A percentile compares a stretch with the other conserved stretches of the same genome.
Conservation (phyloP, 2,888 invertebrate genomes). For the Coleophora deauratella region DNA sequence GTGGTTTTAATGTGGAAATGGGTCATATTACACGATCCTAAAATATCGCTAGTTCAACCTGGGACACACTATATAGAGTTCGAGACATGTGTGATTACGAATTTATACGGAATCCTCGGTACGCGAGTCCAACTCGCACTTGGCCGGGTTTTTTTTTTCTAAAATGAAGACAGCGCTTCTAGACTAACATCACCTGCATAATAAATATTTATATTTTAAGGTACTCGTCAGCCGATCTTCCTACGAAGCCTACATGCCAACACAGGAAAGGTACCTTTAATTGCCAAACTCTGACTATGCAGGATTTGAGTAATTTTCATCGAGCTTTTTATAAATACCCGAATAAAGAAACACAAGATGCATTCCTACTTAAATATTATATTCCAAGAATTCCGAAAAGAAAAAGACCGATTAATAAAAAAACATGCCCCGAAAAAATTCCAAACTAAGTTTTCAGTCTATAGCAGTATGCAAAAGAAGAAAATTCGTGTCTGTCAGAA, state of each 20-base stretch:
- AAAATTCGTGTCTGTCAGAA: background rate
- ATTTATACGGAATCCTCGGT: too few relatives aligned
- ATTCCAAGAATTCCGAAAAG: background rate
- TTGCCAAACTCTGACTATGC: background rate
- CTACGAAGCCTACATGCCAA: background rate
- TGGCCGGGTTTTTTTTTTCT: too few relatives aligned
- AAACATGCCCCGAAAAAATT: background rate
- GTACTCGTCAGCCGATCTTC: background rate
- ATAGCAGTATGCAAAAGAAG: background rate
- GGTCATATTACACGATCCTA: too few relatives aligned
- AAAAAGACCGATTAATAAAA: background rate
- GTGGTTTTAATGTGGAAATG: too few relatives aligned
- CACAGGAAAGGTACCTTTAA: background rate
- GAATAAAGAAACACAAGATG: background rate
- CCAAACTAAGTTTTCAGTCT: background rate
- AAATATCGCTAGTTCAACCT: too few relatives aligned
- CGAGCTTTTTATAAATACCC: conserved; percentile 3
- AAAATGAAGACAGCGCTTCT: too few relatives aligned
- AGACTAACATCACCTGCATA: too few relatives aligned
- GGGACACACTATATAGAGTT: too few relatives aligned
- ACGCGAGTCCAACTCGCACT: too few relatives aligned
- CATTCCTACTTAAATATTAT: background rate
- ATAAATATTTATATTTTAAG: too few relatives aligned
- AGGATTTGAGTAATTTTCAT: background rate
- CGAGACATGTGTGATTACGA: too few relatives aligned